Base-by-base conservation (phyloP, 1,140 invertebrate species). In the Drosophila repleta region DNA sequence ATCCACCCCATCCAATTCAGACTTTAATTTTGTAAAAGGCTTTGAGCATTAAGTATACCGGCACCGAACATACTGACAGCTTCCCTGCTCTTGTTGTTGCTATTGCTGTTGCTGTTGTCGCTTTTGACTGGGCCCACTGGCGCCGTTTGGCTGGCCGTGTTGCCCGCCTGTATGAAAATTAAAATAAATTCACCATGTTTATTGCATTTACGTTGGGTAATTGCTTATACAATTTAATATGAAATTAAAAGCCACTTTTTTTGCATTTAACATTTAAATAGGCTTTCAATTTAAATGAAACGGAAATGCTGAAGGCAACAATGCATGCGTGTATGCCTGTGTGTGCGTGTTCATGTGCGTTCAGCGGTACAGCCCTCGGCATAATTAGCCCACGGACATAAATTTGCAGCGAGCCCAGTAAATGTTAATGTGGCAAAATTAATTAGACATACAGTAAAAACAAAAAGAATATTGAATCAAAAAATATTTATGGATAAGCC, bases 221-320 rank as follows among this genome's bases (percentile, higher is more conserved):
- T 82, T 85, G 78, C 82, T 80, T 87, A 85, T 87, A 87, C 78
- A 85, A 85, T 87, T 85, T 87, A 76, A 85, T 85, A 79, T 68
- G 75, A 82, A 85, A 87, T 87, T 85, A 82, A 85, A 87, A 85
- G 74, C 60, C 65, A 76, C 60, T 57, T 57, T 62, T 57, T 55
- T 39, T 79, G 78, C 66, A 82, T 85, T 87, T 55, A 75, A 76
- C 79, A 87, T 85, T 85, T 87, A 85, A 85, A 85, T 79, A 85
- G 78, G 78, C 71, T 78, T 85, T 85, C 76, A 79, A 82, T 85
- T 74, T 77, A 76, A 73, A 67, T 82, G 74, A 82, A 67, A 55
- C 48, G 51, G 74, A 53, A 74, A 52, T 45, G 52, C 60, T 55
- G 20, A 66, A 66, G 56, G 72, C 73, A 61, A 26, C 32, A 37